Base-by-base conservation (phyloP, 1,140 invertebrate species). In the Agrypnia vestita region DNA sequence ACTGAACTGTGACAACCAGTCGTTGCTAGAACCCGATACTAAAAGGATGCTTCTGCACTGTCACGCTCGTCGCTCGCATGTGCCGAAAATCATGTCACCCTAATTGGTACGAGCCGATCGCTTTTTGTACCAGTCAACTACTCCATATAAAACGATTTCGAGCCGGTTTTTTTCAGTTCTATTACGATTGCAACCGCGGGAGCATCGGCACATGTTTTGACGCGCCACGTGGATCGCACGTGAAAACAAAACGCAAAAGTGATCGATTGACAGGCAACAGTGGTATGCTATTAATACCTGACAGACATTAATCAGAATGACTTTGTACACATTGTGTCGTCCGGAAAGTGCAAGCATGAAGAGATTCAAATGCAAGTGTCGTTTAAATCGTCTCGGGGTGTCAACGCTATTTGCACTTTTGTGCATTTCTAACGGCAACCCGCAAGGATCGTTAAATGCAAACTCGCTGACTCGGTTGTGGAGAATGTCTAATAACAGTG, bases 1-100 rank as follows among this genome's bases (percentile, higher is more conserved):
- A 81, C 55, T 81, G 80, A 75, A 78, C 64, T 81, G 56, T 78
- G 59, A 78, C 80, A 44, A 81, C 51, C 80, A 76, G 75, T 81
- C 80, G 61, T 64, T 51, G n/a, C 49, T 72, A 43, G 49, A 9
- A 64, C 56, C 46, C 21, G 43, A 44, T 51, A 59, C 79, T 43
- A 17, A 47, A 76, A 81, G 76, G 80, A 67, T 73, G 46, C 62
- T 51, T 69, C 25, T 53, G 49, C 49, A 49, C 21, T 51, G 51
- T 74, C 51, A 73, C 73, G 73, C 72, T 76, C 49, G 17, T 17
- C n/a, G 44, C 9, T 35, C 46, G 44, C 59, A 51, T 49, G 35
- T 51, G 25, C 61, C 61, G 55, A 75, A 76, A 75, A 51, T 49
- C 21, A 64, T 67, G 76, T 78, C 76, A 72, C n/a, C 8, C 67